Base-by-base conservation (phyloP, 1,140 invertebrate species). In the Calosoma granatense region DNA sequence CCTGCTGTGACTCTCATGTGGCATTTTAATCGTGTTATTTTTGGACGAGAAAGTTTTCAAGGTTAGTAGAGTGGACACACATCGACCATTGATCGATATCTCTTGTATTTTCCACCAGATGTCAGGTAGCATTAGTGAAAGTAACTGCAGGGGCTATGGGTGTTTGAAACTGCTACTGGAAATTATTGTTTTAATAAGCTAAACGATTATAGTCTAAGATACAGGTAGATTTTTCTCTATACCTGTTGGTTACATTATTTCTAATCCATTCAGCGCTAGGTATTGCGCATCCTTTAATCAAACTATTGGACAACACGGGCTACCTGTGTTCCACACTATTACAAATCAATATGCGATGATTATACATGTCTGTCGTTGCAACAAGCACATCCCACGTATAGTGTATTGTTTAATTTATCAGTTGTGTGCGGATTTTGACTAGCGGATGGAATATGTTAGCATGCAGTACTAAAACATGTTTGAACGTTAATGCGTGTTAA, bases 1-100 rank as follows among this genome's bases (percentile, higher is more conserved):
- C 41, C 41, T 47, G 41, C 41, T 47, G 3, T 17, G 17, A 17
- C 15, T 47, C 41, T 47, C 41, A 47, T 47, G 17, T 47, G 15
- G 41, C 41, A 47, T 47, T 47, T 47, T 47, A 47, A 47, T 47
- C 41, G 41, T 47, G 41, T 47, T 47, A 47, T 47, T 47, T 47
- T 47, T 47, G 41, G 41, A 11, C 41, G 41, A 47, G 41, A 47
- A 47, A 47, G 41, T 47, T 47, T 47, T 47, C 41, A 47, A 47
- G 41, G 41, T 47, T 47, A 47, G 41, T 47, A 17, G 41, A 47
- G 9, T 11, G 4, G 41, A 47, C 17, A 47, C 4, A 11, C 6
- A 11, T 47, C n/a, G n/a, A n/a, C 3, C 17, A 17, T 4, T 47
- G 17, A 47, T 47, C 41, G 17, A 47, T 47, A 47, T 47, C 9